Percentiles rank a stretch among this genome's conserved stretches.
Conservation (phyloP, 2,888 invertebrate species). For the Coleophora deauratella region DNA sequence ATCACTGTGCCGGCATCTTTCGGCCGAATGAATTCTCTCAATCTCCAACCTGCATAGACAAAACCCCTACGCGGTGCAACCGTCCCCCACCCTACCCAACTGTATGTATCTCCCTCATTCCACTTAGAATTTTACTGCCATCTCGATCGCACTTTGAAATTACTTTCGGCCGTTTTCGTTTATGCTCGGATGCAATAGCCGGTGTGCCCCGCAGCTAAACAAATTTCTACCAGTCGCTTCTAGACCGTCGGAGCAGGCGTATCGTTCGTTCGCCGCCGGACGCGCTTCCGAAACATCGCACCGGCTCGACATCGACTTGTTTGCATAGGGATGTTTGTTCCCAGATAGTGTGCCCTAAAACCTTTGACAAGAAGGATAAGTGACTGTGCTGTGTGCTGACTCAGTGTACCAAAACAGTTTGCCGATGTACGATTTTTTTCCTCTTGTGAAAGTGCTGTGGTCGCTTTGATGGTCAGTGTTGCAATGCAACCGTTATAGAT, state of each 20-base stretch:
- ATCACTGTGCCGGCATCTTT: constrained; percentile 31
- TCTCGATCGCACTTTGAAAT: constrained; percentile 62
- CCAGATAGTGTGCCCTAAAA: constrained; percentile 58
- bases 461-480: constrained; percentile 49
- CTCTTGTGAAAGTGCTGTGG: constrained; percentile 40
- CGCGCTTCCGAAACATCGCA: constrained; percentile 59
- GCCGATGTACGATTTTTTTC: constrained; percentile 19
- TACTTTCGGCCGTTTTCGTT: constrained; percentile 67
- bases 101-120: constrained; percentile 41
- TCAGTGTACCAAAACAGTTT: constrained; percentile 25
- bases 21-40: constrained; percentile 53
- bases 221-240: constrained; percentile 65
- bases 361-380: constrained; percentile 41
- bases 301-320: constrained; percentile 34
- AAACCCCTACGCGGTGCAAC: constrained; percentile 52
- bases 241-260: constrained; percentile 50
- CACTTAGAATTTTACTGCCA: constrained; percentile 27
- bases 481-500: constrained; percentile 37
- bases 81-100: constrained; percentile 56
- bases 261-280: constrained; percentile 32
- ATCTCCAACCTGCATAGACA: constrained; percentile 55
- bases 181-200: constrained; percentile 70
- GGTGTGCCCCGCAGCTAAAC: constrained; percentile 71
- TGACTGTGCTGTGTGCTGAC: constrained; percentile 45
- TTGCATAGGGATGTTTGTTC: constrained; percentile 63